phyloP scores from a whole-genome alignment of 2,113 vertebrate species.

The Thalassoma bifasciatum region DNA sequence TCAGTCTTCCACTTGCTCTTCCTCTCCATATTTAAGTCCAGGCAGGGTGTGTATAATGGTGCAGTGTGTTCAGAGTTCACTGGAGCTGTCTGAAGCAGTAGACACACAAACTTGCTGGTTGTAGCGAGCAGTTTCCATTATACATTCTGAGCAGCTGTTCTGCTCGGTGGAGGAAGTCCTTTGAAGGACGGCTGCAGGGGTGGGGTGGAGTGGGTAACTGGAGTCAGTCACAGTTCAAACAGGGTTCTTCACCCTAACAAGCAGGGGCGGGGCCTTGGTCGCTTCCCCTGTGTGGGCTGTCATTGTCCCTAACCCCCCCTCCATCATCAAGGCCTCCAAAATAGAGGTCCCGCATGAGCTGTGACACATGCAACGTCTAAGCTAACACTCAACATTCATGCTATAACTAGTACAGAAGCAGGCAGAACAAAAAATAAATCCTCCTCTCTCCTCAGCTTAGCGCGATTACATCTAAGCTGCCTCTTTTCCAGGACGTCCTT shows the following conservation, averaged over 20 bases:
- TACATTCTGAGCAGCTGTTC: conserved; percentile 77
- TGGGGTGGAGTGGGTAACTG: conserved; percentile 36
- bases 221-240: conserved; percentile 67
- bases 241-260: conserved; percentile 63
- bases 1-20: conserved; percentile 27
- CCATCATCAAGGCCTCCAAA: conserved; percentile 25
- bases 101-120: conserved; percentile 43
- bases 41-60: conserved; percentile 49
- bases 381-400: conserved; percentile 76
- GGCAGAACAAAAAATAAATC: conserved; percentile 48
- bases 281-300: conserved; percentile 8
- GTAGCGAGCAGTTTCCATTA: conserved; percentile 64
- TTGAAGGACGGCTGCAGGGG: conserved; percentile 65
- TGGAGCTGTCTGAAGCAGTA: conserved; percentile 55
- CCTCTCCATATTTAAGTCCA: conserved; percentile 25
- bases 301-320: conserved; percentile 14
- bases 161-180: conserved; percentile 69
- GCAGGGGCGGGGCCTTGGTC: conserved; percentile 35
- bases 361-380: conserved; percentile 75
- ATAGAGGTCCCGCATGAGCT: conserved; percentile 28
- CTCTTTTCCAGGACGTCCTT: conserved; percentile 47
- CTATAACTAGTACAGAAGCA: conserved; percentile 74
- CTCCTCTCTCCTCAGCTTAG: conserved; percentile 47
- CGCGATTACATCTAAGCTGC: conserved; percentile 56
- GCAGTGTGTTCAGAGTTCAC: conserved; percentile 58